These are phyloP conservation scores for Oceanodroma leucorhoa DNA, from an alignment of 2,797 vertebrate species.

Conservation along the genomic window DNA sequence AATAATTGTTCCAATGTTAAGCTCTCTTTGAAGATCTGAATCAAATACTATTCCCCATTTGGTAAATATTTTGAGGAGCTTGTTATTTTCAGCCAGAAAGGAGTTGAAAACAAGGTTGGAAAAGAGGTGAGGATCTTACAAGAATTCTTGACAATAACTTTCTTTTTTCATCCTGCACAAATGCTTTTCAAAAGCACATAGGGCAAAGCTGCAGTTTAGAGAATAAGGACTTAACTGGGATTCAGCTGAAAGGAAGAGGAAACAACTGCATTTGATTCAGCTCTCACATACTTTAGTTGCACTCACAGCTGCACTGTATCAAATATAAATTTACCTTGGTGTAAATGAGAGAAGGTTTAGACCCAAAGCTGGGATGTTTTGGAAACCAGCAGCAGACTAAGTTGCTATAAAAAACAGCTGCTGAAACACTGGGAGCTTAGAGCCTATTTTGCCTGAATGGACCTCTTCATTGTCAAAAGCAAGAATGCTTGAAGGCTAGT, in stretches of 20 bases:
- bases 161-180: background rate
- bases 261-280: background rate
- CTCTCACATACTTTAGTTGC: background rate
- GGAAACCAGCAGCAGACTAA: background rate
- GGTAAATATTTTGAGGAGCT: background rate
- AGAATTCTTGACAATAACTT: background rate
- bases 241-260: background rate
- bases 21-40: background rate
- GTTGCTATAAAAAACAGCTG: background rate
- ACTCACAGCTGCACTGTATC: background rate
- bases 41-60: background rate
- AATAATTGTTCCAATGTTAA: background rate
- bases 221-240: background rate
- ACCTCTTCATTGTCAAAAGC: background rate
- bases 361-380: background rate
- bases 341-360: background rate
- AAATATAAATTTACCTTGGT: background rate
- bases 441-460: background rate
- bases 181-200: background rate
- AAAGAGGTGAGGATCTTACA: background rate
- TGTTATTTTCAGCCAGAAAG: background rate
- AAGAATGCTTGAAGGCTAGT: background rate
- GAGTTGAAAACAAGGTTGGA: background rate
- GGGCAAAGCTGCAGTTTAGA: background rate
- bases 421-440: background rate